phyloP scores from a whole-genome alignment of 2,888 invertebrate genomes.

The Erebia epiphron region DNA sequence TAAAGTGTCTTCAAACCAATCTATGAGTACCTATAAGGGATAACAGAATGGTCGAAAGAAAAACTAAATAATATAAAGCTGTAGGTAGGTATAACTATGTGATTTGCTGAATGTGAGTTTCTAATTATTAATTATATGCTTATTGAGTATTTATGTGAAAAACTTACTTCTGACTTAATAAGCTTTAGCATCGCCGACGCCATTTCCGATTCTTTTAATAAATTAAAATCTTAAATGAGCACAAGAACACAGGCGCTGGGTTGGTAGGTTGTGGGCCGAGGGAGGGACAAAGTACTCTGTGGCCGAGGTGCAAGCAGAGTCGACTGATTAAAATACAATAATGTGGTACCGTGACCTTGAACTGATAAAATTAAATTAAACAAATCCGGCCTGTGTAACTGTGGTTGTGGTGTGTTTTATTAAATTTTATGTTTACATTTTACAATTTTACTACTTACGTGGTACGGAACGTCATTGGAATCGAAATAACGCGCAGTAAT shows the following conservation, averaged over 20 bases:
- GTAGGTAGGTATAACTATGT: not conserved
- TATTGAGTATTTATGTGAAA: not conserved
- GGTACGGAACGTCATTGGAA: not conserved
- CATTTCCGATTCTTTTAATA: slow-evolving; percentile 50
- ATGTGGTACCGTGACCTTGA: slow-evolving; percentile 69
- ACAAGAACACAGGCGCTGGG: slow-evolving; percentile 27
- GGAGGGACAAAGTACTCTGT: not conserved
- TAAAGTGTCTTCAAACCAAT: too few relatives aligned
- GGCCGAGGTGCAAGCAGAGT: slow-evolving; percentile 44
- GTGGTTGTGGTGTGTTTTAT: not conserved
- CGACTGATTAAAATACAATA: slow-evolving; percentile 73
- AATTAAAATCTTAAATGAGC: slow-evolving; percentile 34
- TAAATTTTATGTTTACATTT: not conserved
- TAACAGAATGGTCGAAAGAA: not conserved
- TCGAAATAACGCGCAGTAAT: not conserved
- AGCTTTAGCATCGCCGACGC: slow-evolving; percentile 73
- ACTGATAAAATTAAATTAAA: slow-evolving; percentile 72
- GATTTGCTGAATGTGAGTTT: not conserved
- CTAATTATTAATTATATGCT: not conserved
- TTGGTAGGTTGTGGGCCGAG: slow-evolving; percentile 10
- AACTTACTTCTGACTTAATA: slow-evolving; percentile 73
- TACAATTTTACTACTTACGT: not conserved
- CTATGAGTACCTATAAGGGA: too few relatives aligned
- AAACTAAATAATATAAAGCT: not conserved
- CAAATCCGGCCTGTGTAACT: slow-evolving; percentile 45